Percentiles rank a stretch among this genome's conserved stretches.
These are phyloP conservation scores for Saguinus midas DNA, from an alignment of 2,113 vertebrate genomes.

Conservation along the genomic window DNA sequence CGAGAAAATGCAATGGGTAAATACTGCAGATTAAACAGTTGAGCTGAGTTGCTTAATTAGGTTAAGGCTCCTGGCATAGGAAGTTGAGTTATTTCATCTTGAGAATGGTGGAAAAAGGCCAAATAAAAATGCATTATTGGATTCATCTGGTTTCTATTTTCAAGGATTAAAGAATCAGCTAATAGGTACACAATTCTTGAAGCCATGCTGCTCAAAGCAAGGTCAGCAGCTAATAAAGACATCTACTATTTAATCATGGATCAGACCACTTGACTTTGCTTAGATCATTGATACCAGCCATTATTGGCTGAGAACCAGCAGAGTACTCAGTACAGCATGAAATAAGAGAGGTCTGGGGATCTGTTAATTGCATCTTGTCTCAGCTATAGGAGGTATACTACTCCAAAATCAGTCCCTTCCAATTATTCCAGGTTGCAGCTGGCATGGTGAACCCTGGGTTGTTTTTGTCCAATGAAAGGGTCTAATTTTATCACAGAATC, in stretches of 20 bases:
- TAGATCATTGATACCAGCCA: slow-evolving; percentile 65
- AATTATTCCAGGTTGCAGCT: slow-evolving; percentile 79
- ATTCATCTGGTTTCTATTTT: slow-evolving; percentile 65
- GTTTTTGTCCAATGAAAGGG: slow-evolving; percentile 73
- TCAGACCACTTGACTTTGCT: slow-evolving; percentile 70
- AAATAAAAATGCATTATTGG: slow-evolving; percentile 62
- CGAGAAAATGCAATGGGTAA: slow-evolving; percentile 33
- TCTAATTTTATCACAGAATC: slow-evolving; percentile 79
- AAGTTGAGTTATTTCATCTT: slow-evolving; percentile 56
- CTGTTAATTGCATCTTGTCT: slow-evolving; percentile 79
- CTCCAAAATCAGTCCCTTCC: slow-evolving; percentile 74
- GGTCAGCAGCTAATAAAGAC: slow-evolving; percentile 74
- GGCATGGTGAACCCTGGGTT: slow-evolving; percentile 69
- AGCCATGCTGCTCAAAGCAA: slow-evolving; percentile 66
- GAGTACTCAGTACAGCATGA: slow-evolving; percentile 63
- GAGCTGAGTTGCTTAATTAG: slow-evolving; percentile 52
- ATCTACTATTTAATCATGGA: slow-evolving; percentile 72
- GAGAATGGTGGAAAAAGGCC: slow-evolving; percentile 39
- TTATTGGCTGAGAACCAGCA: slow-evolving; percentile 66
- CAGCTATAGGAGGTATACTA: slow-evolving; percentile 69
- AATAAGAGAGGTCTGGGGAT: slow-evolving; percentile 69
- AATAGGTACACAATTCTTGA: slow-evolving; percentile 65
- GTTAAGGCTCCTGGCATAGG: slow-evolving; percentile 39
- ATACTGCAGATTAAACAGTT: slow-evolving; percentile 45
- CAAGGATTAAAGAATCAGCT: slow-evolving; percentile 65